These are phyloP conservation scores for Gambelia wislizenii DNA, from an alignment of 2,797 vertebrate species.

Conservation along the genomic window DNA sequence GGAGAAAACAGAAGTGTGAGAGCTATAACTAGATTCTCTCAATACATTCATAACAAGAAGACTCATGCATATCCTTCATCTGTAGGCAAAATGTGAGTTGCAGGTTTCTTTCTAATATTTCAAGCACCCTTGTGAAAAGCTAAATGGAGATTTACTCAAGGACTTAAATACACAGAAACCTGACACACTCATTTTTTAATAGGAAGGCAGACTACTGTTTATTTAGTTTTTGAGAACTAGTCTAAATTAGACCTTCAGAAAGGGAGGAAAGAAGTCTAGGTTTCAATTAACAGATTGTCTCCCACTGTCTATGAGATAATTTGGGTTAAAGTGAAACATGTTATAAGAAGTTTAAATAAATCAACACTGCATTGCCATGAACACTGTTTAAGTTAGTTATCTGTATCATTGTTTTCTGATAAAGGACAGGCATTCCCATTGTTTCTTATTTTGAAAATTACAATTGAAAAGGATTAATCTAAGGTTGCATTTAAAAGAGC, in stretches of 20 bases:
- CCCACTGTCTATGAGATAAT: constrained; percentile 76
- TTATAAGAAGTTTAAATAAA: constrained; percentile 71
- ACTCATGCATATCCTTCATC: neutral
- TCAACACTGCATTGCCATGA: constrained; percentile 63
- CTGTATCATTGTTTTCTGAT: constrained; percentile 35
- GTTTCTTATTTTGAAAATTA: constrained; percentile 39
- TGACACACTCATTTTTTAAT: constrained; percentile 77
- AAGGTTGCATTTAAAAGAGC: neutral
- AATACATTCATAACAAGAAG: neutral
- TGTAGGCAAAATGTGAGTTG: constrained; percentile 36
- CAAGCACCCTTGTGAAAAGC: constrained; percentile 57
- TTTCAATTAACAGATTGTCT: constrained; percentile 81
- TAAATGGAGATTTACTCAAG: constrained; percentile 79
- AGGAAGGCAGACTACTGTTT: constrained; percentile 78
- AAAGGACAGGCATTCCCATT: constrained; percentile 39
- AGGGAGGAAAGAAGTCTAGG: constrained; percentile 66
- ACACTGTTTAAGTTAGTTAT: constrained; percentile 53
- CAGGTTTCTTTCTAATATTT: constrained; percentile 67
- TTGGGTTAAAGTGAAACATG: constrained; percentile 75
- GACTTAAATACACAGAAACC: constrained; percentile 80
- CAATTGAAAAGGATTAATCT: constrained; percentile 28
- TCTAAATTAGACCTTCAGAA: constrained; percentile 76
- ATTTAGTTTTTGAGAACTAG: constrained; percentile 80
- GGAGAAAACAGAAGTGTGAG: neutral
- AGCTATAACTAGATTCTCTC: constrained; percentile 36